These are phyloP conservation scores for Cyrtorhinus lividipennis DNA, from an alignment of 1,140 invertebrate genomes.

Conservation along the genomic window DNA sequence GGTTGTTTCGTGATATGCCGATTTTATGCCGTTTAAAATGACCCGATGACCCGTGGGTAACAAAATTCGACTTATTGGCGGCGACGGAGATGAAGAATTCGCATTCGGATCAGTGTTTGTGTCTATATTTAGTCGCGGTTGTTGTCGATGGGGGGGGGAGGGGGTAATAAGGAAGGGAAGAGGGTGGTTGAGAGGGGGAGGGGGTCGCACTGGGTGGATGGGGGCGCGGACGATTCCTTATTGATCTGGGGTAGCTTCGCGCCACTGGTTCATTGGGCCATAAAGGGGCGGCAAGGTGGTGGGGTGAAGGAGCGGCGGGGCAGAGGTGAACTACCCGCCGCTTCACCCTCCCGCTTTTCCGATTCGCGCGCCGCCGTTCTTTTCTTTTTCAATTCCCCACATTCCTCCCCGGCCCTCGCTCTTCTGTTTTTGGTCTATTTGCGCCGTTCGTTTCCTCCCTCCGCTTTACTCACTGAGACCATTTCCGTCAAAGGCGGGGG, in stretches of 20 bases:
- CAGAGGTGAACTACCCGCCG: neutral
- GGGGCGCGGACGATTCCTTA: neutral
- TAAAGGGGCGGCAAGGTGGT: neutral
- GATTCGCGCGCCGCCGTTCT: neutral
- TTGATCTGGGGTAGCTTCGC: neutral
- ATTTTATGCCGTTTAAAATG: no score
- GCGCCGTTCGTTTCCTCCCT: neutral
- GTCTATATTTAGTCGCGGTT: no score
- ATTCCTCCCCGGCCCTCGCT: neutral
- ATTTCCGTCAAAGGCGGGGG: no score
- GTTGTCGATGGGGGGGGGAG: no score
- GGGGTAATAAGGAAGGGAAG: neutral
- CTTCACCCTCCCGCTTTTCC: neutral
- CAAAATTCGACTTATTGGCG: no score
- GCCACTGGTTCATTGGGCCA: conserved; percentile 7
- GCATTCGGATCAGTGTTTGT: no score
- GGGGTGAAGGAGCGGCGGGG: neutral
- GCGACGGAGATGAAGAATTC: no score
- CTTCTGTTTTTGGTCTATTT: neutral
- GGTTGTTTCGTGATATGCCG: no score
- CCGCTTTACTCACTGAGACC: no score
- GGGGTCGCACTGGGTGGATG: neutral
- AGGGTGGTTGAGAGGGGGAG: neutral
- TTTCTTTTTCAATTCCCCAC: neutral
- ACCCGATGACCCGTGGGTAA: no score